Base-by-base conservation (phyloP, 2,888 invertebrate genomes). In the Noctua janthe region DNA sequence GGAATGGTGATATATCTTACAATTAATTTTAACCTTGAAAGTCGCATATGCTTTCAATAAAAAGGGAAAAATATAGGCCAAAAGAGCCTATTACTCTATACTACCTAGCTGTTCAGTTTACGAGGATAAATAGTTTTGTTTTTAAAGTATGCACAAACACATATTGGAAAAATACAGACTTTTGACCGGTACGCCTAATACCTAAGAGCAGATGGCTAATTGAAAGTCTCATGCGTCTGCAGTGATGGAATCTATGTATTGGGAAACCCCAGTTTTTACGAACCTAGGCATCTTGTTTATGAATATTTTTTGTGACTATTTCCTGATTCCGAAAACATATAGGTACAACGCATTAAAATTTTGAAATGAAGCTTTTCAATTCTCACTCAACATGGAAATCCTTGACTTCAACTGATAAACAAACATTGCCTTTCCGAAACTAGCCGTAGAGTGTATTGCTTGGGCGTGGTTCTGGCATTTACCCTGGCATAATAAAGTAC, bases 351-450 rank as follows among this genome's bases (percentile, higher is more conserved):
- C 43, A 47, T 59, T 4, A 43, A 13, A 0, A 29, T 29, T 20
- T 59, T 47, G 2, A 43, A 47, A 59, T 62, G 13, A 20, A 51
- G 20, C 75, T 73, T 73, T 51, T 56, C 1, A 39, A 35, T n/a
- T 66, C 10, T 20, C 1, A 54, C 10, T n/a, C 4, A n/a, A n/a
- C 39, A n/a, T 17, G 2, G 11, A 59, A 5, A n/a, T 81, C 43
- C 23, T 80, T 80, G 80, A 23, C 13, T 59, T 79, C 59, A 47
- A 47, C 56, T 5, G 8, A 15, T 35, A 15, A 59, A 47, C 5
- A 43, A 59, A 47, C 5, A 43, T 64, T 62, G 3, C 8, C 20
- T 47, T 29, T 47, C 11, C 20, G 11, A 23, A 47, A n/a, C 20
- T 13, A 15, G 8, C 8, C 13, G 10, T 8, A 43, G 13, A n/a